These are phyloP conservation scores for Ophion ventricosus DNA, from an alignment of 2,888 invertebrate genomes.

Conservation along the genomic window DNA sequence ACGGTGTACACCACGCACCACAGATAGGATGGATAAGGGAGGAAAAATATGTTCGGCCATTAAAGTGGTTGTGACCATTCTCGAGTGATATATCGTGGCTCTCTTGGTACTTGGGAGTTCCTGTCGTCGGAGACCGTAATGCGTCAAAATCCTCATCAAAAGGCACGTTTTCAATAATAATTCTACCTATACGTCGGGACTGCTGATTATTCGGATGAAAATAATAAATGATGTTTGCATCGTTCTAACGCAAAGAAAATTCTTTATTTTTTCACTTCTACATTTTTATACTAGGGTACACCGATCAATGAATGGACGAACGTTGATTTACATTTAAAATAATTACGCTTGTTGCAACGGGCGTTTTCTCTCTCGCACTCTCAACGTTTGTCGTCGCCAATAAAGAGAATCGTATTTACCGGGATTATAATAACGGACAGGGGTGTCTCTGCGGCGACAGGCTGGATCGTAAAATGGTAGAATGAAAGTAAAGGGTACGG, in stretches of 20 bases:
- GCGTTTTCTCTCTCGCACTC: background rate
- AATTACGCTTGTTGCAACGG: too few relatives aligned
- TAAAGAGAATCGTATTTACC: slow-evolving; percentile 9
- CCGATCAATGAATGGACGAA: too few relatives aligned
- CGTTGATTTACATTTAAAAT: too few relatives aligned
- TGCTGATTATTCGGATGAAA: background rate
- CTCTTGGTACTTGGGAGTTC: background rate
- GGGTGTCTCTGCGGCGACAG: slow-evolving; percentile 17
- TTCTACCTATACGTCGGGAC: background rate
- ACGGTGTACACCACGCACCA: slow-evolving; percentile 7
- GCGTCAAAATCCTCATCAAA: background rate
- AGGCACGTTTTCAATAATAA: background rate
- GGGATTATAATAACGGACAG: background rate
- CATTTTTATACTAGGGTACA: too few relatives aligned
- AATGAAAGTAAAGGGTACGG: slow-evolving; percentile 13
- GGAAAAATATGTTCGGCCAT: slow-evolving; percentile 24
- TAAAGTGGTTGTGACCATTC: slow-evolving; percentile 1
- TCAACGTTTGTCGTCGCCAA: background rate
- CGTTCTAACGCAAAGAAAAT: too few relatives aligned
- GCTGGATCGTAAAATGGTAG: slow-evolving; percentile 25
- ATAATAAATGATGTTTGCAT: too few relatives aligned
- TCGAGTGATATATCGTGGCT: background rate
- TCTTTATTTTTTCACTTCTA: too few relatives aligned
- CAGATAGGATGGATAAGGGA: slow-evolving; percentile 28
- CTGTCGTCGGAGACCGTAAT: background rate